Evolutionary conservation across 2,113 vertebrate genomes (phyloP), one percentile per base, ranked within the genome.

Genomic region (Pomatorhinus ruficollis): DNA sequence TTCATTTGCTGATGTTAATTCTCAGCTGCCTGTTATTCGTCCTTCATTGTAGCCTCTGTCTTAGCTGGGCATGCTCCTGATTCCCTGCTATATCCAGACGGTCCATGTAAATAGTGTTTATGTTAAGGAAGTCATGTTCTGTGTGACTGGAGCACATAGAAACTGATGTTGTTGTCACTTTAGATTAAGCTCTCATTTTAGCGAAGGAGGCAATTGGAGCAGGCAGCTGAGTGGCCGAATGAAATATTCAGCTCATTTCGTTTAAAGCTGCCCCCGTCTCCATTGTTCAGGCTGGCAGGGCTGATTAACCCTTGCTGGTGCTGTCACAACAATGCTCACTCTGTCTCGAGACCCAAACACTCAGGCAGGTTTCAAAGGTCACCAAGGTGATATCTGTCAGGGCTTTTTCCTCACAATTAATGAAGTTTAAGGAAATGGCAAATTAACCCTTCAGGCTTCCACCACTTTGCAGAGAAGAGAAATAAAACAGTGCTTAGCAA

Each of bases 131-230:
- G 98, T 99, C 98, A 98, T 98, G 98, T 98, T 99, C 98, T 97
- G 97, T 98, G 98, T 98, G 98, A 98, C 98, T 98, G 97, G 96
- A 98, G 97, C 98, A 98, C 98, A 98, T 96, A 98, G 98, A 99
- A 98, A 98, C 98, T 98, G 98, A 99, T 98, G 98, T 98, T 98
- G 98, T 98, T 99, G 99, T 99, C 98, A 98, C 98, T 98, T 98
- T 98, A 97, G 97, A 98, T 99, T 98, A 98, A 98, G 97, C 97
- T 98, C 97, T 97, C 98, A 85, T 98, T 98, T 98, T 98, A 98
- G 98, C 96, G 96, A 96, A 97, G 97, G 96, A 96, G 97, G 98
- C 98, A 98, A 99, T 98, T 97, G 97, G 98, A 98, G 97, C 97
- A 98, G 98, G 99, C 98, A 98, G 98, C 98, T 97, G 98, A 98